Evolutionary conservation across 2,797 vertebrate genomes (phyloP), one percentile per base, ranked within the genome.

Genomic region (Bovichtus variegatus): DNA sequence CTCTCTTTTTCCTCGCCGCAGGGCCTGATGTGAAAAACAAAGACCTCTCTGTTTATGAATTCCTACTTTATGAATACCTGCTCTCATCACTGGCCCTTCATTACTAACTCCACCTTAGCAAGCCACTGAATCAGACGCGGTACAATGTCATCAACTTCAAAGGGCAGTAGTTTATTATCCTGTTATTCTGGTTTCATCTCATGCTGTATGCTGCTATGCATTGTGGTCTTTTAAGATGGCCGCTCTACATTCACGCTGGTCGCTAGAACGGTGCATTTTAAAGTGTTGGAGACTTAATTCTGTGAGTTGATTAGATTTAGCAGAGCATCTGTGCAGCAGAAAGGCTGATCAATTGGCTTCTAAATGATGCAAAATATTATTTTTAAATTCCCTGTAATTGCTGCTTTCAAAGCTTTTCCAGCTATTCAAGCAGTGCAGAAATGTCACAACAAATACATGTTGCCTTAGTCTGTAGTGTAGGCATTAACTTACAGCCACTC

Each of bases 401-500:
- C 68, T 72, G 25, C 4, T n/a, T 71, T 57, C 29, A 34, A 68
- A 36, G 36, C 16, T 55, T 51, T 58, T 59, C 41, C 64, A 58
- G 25, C 18, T 9, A 29, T 31, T 27, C 27, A 25, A n/a, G 40
- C 23, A 65, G 10, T 40, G 16, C 44, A 67, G 41, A 23, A 21
- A 49, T 70, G 10, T 25, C 21, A 13, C 19, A 29, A 31, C 23
- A 60, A 49, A 41, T 23, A 11, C 7, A 49, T 27, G 9, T 15
- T 15, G 19, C 25, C 9, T 44, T 59, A 5, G 36, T 72, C 31
- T 31, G 15, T 2, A 47, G 44, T 1, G 27, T 29, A 1, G 63
- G 11, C 23, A 21, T 64, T 0, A 44, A 97, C 98, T 99, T 83
- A 99, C 98, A 57, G 92, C 92, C 16, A 96, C 93, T 91, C 98